These are phyloP conservation scores for Drosophila tropicalis DNA, from an alignment of 1,140 invertebrate species.

Conservation along the genomic window DNA sequence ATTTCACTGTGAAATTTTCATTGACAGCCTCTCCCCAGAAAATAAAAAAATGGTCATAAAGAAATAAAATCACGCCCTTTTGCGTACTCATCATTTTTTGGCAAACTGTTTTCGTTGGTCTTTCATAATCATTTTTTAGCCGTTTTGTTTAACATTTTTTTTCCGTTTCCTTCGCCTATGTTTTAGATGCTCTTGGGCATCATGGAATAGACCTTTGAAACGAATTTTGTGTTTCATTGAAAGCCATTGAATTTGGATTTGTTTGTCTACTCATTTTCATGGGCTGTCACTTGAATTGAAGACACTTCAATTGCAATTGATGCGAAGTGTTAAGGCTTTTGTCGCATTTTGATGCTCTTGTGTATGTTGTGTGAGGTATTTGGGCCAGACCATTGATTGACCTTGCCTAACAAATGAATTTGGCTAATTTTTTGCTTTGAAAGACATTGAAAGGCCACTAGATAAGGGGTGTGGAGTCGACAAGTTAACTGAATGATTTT, in stretches of 20 bases:
- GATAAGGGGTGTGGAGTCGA: too few species aligned
- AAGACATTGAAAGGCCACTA: not conserved
- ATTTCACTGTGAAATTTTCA: constrained; percentile 48
- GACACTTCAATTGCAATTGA: constrained; percentile 68
- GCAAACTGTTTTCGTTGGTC: constrained; percentile 52
- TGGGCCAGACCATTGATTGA: constrained; percentile 56
- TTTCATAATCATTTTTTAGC: constrained; percentile 45
- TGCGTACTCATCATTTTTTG: constrained; percentile 56
- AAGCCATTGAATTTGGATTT: constrained; percentile 59
- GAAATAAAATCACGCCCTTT: constrained; percentile 32
- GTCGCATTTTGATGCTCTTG: constrained; percentile 27
- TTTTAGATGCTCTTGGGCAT: not conserved
- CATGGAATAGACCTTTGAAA: not conserved
- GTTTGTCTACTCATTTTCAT: constrained; percentile 74
- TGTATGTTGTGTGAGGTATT: constrained; percentile 28
- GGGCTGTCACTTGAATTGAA: constrained; percentile 72
- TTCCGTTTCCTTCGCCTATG: constrained; percentile 30
- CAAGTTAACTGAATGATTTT: too few species aligned
- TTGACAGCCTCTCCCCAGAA: constrained; percentile 41
- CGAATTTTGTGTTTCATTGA: constrained; percentile 44
- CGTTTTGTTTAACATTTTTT: constrained; percentile 25
- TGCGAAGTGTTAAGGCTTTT: constrained; percentile 52
- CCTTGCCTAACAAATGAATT: constrained; percentile 39
- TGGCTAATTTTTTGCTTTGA: constrained; percentile 33
- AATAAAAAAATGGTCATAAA: not conserved